A percentile compares a stretch with the other conserved stretches of the same genome.
Conservation (phyloP, 2,888 invertebrate genomes). For the Trachelus tabidus region DNA sequence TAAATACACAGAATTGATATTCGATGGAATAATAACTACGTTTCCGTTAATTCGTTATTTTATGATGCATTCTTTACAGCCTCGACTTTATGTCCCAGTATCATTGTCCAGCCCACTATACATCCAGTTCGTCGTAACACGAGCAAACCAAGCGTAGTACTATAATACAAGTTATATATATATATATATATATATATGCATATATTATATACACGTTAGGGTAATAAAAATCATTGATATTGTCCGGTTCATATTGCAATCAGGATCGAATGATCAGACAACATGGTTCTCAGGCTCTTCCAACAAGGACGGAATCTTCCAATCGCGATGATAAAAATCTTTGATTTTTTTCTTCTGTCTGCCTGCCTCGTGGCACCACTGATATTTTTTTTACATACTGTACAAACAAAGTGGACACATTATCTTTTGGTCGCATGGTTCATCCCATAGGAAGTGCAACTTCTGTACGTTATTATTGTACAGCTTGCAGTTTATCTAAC, state of each 20-base stretch:
- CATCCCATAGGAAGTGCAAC: background rate
- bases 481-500: background rate
- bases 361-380: background rate
- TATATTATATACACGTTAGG: background rate
- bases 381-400: background rate
- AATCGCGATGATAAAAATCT: background rate
- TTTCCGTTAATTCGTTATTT: background rate
- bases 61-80: constrained; percentile 2
- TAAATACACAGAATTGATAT: background rate
- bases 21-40: background rate
- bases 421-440: background rate
- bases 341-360: background rate
- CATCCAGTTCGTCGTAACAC: background rate
- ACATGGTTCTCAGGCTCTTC: background rate
- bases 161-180: background rate
- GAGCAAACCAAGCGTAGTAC: background rate
- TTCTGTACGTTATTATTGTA: background rate
- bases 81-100: background rate
- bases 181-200: background rate
- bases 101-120: background rate
- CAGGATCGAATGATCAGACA: background rate
- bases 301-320: background rate
- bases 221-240: background rate
- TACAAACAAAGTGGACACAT: background rate
- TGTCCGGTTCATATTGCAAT: background rate